Evolutionary conservation across 2,797 vertebrate genomes (phyloP).

Genomic region (Streptopelia turtur): DNA sequence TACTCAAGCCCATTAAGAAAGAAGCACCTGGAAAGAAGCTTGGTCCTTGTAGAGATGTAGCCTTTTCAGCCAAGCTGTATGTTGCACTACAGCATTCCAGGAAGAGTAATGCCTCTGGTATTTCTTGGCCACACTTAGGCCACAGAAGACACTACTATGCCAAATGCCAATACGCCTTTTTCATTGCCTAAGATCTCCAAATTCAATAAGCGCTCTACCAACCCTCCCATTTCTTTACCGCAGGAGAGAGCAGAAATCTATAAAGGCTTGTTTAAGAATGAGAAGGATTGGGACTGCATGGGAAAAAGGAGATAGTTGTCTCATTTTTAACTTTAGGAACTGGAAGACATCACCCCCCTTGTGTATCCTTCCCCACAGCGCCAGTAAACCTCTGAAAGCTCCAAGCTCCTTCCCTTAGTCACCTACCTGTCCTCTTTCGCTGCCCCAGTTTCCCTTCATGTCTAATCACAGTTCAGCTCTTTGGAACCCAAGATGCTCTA

Average conservation of each 20-base stretch:
- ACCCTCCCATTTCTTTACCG: neutral
- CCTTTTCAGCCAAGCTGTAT: neutral
- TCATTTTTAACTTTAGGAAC: neutral
- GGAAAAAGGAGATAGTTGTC: neutral
- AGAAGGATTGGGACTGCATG: neutral
- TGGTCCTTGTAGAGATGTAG: fast-evolving
- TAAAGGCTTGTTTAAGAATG: neutral
- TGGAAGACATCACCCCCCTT: neutral
- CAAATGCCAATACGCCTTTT: neutral
- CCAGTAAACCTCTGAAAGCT: fast-evolving
- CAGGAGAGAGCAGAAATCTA: neutral
- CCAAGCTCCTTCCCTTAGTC: neutral
- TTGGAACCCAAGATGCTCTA: neutral
- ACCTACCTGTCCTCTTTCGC: neutral
- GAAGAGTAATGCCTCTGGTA: neutral
- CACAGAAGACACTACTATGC: neutral
- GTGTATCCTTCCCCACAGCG: neutral
- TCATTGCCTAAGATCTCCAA: neutral
- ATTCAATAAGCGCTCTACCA: neutral
- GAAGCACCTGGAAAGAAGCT: neutral
- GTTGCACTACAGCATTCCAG: neutral
- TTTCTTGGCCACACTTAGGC: neutral
- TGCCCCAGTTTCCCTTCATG: neutral
- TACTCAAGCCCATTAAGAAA: neutral
- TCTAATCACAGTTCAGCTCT: neutral